These are phyloP conservation scores for Parotocinclus haroldoi DNA, from an alignment of 2,797 vertebrate genomes.

Conservation along the genomic window DNA sequence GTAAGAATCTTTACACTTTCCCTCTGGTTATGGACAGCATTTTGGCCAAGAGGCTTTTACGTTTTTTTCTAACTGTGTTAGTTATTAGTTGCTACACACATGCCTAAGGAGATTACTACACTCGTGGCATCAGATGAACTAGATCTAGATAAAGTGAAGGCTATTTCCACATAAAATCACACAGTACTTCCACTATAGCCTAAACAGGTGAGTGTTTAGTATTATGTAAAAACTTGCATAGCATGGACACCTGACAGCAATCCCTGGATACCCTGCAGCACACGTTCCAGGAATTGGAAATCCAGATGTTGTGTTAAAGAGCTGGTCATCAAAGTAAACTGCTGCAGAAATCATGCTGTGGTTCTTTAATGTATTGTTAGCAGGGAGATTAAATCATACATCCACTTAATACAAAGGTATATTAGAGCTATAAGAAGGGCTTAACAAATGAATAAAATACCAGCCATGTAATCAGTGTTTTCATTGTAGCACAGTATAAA, in stretches of 20 bases:
- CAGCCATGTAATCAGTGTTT: constrained; percentile 49
- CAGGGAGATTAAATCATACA: constrained; percentile 36
- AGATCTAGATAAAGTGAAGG: too few species aligned
- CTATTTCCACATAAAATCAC: too few species aligned
- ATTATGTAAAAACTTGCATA: constrained; percentile 41
- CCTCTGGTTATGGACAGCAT: constrained; percentile 9
- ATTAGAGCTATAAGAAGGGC: constrained; percentile 50
- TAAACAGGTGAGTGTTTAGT: not conserved
- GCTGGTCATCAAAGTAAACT: constrained; percentile 37
- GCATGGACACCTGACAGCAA: constrained; percentile 33
- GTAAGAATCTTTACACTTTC: not conserved
- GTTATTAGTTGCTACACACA: not conserved
- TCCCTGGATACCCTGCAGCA: constrained; percentile 15
- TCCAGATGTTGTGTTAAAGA: constrained; percentile 32
- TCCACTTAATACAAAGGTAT: constrained; percentile 46
- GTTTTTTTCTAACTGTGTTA: too few species aligned
- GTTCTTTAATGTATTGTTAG: constrained; percentile 47
- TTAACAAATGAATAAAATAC: constrained; percentile 49
- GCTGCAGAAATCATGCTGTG: constrained; percentile 60
- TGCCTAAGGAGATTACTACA: too few species aligned
- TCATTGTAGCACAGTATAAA: constrained; percentile 49
- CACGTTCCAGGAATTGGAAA: constrained; percentile 28
- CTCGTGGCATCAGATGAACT: too few species aligned
- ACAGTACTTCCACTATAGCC: too few species aligned
- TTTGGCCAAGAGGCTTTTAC: not conserved